phyloP scores from a whole-genome alignment of 2,797 vertebrate genomes.

The Remorina albescens region DNA sequence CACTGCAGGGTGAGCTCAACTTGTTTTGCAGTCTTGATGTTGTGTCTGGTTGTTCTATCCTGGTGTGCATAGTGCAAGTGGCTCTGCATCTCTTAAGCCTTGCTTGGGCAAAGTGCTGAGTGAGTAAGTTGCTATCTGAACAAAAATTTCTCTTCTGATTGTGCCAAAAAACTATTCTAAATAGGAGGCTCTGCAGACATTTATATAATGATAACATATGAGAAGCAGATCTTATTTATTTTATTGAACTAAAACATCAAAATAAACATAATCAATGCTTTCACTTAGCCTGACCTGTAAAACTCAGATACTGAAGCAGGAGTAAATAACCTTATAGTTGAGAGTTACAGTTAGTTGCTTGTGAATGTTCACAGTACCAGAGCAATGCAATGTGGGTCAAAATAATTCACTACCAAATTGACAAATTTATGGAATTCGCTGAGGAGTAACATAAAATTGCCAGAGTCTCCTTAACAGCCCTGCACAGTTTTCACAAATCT shows the following conservation, averaged over 20 bases:
- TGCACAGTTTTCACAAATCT: not conserved
- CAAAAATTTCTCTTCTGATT: constrained; percentile 20
- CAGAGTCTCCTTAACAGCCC: too few species aligned
- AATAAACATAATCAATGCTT: not conserved
- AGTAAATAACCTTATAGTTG: not conserved
- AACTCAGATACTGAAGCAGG: not conserved
- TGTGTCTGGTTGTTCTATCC: constrained; percentile 43
- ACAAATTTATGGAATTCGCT: not conserved
- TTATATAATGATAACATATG: constrained; percentile 24
- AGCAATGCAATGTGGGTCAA: too few species aligned
- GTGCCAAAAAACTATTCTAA: constrained; percentile 20
- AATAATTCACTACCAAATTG: not conserved
- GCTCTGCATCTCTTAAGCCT: constrained; percentile 45
- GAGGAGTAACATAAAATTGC: not conserved
- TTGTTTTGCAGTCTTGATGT: constrained; percentile 47
- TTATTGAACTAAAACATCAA: not conserved
- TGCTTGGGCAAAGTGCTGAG: constrained; percentile 13
- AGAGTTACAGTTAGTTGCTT: not conserved
- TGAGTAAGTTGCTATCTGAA: constrained; percentile 5
- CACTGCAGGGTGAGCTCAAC: constrained; percentile 40
- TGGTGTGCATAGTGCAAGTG: constrained; percentile 32
- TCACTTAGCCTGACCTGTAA: not conserved
- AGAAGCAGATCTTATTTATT: not conserved
- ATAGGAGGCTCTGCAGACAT: constrained; percentile 13
- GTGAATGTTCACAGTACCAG: not conserved